Conservation (phyloP, 2,888 invertebrate species). For the Hypomecis atomaria region DNA sequence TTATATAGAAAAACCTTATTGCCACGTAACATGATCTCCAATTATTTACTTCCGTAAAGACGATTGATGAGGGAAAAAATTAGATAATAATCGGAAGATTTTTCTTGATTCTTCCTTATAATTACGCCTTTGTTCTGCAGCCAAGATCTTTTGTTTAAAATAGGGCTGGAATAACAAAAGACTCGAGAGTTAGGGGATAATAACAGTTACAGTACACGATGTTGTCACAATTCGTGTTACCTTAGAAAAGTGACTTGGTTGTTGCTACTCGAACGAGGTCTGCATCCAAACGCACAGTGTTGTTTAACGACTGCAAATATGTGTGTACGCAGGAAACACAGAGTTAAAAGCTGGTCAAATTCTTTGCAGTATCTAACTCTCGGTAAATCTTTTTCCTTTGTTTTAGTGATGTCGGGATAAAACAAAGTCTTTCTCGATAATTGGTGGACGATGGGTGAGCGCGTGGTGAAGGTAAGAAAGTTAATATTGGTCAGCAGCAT, state of each 20-base stretch:
- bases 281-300: too few species aligned
- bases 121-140: conserved; percentile 76
- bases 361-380: too few species aligned
- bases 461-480: too few species aligned
- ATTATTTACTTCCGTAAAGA: conserved; percentile 28
- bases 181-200: conserved; percentile 38
- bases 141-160: conserved; percentile 72
- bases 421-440: too few species aligned
- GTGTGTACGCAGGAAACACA: too few species aligned
- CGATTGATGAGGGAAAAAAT: conserved; percentile 50
- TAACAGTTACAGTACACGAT: conserved; percentile 13
- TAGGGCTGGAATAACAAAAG: conserved; percentile 74
- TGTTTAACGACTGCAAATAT: too few species aligned
- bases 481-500: too few species aligned
- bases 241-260: background rate
- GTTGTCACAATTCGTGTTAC: background rate
- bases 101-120: conserved; percentile 62
- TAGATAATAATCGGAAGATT: conserved; percentile 62
- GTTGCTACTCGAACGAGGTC: too few species aligned
- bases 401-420: too few species aligned
- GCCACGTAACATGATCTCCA: conserved; percentile 31
- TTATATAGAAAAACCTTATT: conserved; percentile 17
- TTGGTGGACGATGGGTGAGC: too few species aligned
- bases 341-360: too few species aligned
- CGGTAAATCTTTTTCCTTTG: too few species aligned